Base-by-base conservation (phyloP, 2,797 vertebrate genomes). In the Eulemur coronatus region DNA sequence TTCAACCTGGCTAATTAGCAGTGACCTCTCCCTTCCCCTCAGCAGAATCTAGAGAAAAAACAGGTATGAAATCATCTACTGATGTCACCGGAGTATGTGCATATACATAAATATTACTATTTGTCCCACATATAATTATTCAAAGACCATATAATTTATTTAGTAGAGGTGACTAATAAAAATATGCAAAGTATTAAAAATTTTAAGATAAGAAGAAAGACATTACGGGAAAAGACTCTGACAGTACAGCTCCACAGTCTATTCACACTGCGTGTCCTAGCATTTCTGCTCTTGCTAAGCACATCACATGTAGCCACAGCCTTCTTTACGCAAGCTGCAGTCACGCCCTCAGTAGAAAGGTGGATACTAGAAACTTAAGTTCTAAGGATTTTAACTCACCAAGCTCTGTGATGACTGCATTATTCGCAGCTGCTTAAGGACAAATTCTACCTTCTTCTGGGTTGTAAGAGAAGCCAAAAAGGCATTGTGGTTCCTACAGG, bases 401-500 rank as follows among this genome's bases (percentile, higher is more conserved):
- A 98, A 98, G 80, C 99, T 98, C 73, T 99, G 99, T 97, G 99
- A 99, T 95, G 99, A 98, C 57, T 99, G 99, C 98, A 99, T 99
- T 93, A 99, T 99, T 98, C 99, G 99, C 96, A 99, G 98, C 98
- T 99, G 99, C 98, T 99, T 99, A 84, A 99, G 98, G 89, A 99
- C 99, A 97, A 99, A 99, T 92, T 99, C 99, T 90, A 99, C 99
- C 97, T 99, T 99, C 97, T 99, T 99, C 98, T 99, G 99, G 0
- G 99, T 99, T 43, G 99, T 99, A 84, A 99, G 99, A 0, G 99
- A 99, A 57, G 99, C 99, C 98, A 99, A 98, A 24, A 99, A 98
- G 4, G 99, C 99, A 24, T 99, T 99, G 11, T 98, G 99, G 98
- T 98, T 99, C 85, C 99, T 98, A 97, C 99, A 99, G 97, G 99